These are phyloP conservation scores for Acanthurus tractus DNA, from an alignment of 2,797 vertebrate genomes.

Conservation along the genomic window DNA sequence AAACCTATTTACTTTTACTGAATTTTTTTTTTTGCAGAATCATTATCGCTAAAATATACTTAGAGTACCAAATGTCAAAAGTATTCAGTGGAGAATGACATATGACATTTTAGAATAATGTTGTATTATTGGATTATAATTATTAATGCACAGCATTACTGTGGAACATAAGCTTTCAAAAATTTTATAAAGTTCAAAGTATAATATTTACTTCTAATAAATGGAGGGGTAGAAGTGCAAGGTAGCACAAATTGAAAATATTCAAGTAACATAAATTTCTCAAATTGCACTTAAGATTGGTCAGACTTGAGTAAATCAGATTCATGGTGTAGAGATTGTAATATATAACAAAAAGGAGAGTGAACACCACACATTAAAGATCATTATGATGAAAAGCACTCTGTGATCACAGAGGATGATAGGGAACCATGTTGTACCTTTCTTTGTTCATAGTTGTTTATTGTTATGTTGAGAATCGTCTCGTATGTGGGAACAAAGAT, in stretches of 20 bases:
- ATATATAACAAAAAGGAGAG: not conserved
- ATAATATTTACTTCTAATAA: not conserved
- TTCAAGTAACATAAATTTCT: not conserved
- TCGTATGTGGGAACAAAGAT: not conserved
- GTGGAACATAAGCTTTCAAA: not conserved
- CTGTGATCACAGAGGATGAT: not conserved
- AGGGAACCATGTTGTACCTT: conserved; percentile 10
- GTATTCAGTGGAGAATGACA: not conserved
- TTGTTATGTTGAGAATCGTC: not conserved
- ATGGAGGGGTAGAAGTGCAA: not conserved
- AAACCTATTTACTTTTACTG: too few species aligned
- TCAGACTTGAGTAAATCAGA: not conserved
- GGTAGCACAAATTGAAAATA: not conserved
- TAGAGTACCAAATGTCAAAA: not conserved
- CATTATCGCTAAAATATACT: too few species aligned
- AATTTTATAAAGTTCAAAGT: too few species aligned
- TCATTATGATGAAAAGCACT: conserved; percentile 9
- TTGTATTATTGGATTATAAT: not conserved
- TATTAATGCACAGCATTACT: not conserved
- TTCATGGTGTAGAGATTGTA: not conserved
- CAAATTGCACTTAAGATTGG: not conserved
- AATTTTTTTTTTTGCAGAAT: too few species aligned
- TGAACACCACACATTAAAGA: not conserved
- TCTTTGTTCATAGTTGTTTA: not conserved
- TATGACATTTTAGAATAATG: not conserved